Percentiles rank a stretch among this genome's conserved stretches.
Evolutionary conservation across 2,797 vertebrate genomes (phyloP).

Genomic region (Hyperoplus lanceolatus): DNA sequence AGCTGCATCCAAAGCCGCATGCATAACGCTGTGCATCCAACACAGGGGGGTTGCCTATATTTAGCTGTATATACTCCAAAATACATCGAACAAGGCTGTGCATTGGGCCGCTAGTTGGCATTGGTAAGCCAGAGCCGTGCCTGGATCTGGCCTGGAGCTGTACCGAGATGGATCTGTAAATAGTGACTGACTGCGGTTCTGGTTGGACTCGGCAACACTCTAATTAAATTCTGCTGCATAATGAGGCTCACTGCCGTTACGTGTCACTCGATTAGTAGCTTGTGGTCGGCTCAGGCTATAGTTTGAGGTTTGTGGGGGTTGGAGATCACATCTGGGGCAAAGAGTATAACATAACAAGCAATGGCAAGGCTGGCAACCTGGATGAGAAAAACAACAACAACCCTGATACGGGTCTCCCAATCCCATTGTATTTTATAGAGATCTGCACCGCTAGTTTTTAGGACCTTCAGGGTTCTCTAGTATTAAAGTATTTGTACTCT

Average conservation of each 20-base stretch:
- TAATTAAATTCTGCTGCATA: conserved; percentile 83
- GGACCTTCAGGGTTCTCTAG: conserved; percentile 5
- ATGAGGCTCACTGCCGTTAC: conserved; percentile 74
- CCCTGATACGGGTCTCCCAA: conserved; percentile 43
- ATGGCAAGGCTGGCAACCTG: conserved; percentile 50
- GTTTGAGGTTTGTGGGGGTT: conserved; percentile 84
- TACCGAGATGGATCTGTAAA: conserved; percentile 68
- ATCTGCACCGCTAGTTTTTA: conserved; percentile 35
- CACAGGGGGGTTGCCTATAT: conserved; percentile 59
- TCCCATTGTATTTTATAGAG: conserved; percentile 57
- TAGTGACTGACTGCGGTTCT: conserved; percentile 80
- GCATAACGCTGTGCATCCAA: conserved; percentile 51
- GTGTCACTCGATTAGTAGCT: conserved; percentile 80
- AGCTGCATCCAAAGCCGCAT: conserved; percentile 68
- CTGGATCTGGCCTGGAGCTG: conserved; percentile 54
- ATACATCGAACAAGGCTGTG: conserved; percentile 48
- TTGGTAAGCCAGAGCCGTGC: conserved; percentile 58
- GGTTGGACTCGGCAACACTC: conserved; percentile 74
- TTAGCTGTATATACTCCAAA: conserved; percentile 64
- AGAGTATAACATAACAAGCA: conserved; percentile 56
- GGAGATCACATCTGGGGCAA: conserved; percentile 75
- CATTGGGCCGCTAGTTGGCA: conserved; percentile 35
- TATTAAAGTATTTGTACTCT: conserved; percentile 52
- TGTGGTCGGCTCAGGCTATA: conserved; percentile 71
- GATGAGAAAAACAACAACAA: conserved; percentile 40